These are phyloP conservation scores for Danionella cerebrum DNA, from an alignment of 2,113 vertebrate species.

Conservation along the genomic window DNA sequence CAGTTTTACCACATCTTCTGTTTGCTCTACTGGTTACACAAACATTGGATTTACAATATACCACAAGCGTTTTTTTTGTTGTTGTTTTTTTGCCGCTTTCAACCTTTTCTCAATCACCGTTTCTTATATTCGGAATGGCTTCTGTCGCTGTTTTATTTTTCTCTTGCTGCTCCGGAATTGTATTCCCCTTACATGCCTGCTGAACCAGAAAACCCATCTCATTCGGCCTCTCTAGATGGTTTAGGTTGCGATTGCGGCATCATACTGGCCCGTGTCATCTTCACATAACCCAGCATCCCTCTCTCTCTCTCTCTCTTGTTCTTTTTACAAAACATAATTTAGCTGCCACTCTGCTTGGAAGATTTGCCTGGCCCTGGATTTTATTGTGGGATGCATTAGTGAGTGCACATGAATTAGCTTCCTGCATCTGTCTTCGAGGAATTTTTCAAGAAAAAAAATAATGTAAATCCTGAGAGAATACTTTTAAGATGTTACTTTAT, in stretches of 20 bases:
- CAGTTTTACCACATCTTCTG: not conserved
- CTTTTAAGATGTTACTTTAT: too few species aligned
- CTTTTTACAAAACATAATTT: conserved; percentile 1
- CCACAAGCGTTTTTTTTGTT: too few species aligned
- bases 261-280: not conserved
- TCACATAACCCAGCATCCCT: not conserved
- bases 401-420: not conserved
- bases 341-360: conserved; percentile 1
- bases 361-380: not conserved
- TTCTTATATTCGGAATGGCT: not conserved
- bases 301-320: not conserved
- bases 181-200: conserved; percentile 7
- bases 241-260: not conserved
- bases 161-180: conserved; percentile 10
- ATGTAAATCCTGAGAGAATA: not conserved
- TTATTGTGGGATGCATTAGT: conserved; percentile 2
- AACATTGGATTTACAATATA: too few species aligned
- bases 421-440: not conserved
- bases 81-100: not conserved
- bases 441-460: not conserved
- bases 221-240: not conserved
- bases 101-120: not conserved
- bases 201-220: conserved; percentile 26
- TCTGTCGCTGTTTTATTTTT: not conserved
- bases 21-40: not conserved